Evolutionary conservation across 2,888 invertebrate genomes (phyloP).

Genomic region (Trichogramma evanescens): DNA sequence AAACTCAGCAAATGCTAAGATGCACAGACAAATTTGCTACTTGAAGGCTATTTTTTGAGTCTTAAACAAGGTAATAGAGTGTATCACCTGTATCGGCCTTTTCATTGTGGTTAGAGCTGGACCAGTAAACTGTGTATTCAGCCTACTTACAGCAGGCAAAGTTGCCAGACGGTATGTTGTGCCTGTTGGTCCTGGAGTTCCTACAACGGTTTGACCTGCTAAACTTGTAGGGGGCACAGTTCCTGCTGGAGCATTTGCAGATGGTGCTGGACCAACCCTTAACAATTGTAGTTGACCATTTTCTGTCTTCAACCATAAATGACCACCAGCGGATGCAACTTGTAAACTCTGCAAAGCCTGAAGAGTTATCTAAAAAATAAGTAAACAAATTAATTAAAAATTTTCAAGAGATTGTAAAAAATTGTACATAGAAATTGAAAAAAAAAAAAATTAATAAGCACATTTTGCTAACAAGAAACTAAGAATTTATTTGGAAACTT

Average conservation of each 20-base stretch:
- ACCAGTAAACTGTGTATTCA: conserved; percentile 54
- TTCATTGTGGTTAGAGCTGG: conserved; percentile 56
- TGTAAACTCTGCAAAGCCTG: conserved; percentile 80
- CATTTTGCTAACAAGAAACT: no score
- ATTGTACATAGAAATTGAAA: background rate
- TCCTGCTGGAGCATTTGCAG: conserved; percentile 49
- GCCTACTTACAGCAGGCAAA: conserved; percentile 79
- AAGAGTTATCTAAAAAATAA: conserved; percentile 64
- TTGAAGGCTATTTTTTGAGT: conserved; percentile 9
- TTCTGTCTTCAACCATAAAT: conserved; percentile 91
- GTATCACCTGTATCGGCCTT: conserved; percentile 51
- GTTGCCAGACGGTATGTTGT: conserved; percentile 78
- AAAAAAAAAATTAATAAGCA: no score
- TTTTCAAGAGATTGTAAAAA: conserved; percentile 4
- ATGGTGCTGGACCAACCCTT: conserved; percentile 76
- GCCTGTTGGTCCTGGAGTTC: conserved; percentile 44
- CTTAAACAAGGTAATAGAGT: conserved; percentile 26
- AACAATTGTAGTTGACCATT: conserved; percentile 92
- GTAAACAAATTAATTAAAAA: background rate
- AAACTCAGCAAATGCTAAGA: conserved; percentile 5
- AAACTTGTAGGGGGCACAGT: conserved; percentile 47
- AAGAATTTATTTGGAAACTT: no score
- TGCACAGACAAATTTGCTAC: conserved; percentile 3
- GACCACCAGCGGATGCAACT: conserved; percentile 62
- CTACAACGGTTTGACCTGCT: conserved; percentile 39